Evolutionary conservation across 1,140 invertebrate species (phyloP), one percentile per base, ranked within the genome.

Genomic region (Zaprionus tsacasi): DNA sequence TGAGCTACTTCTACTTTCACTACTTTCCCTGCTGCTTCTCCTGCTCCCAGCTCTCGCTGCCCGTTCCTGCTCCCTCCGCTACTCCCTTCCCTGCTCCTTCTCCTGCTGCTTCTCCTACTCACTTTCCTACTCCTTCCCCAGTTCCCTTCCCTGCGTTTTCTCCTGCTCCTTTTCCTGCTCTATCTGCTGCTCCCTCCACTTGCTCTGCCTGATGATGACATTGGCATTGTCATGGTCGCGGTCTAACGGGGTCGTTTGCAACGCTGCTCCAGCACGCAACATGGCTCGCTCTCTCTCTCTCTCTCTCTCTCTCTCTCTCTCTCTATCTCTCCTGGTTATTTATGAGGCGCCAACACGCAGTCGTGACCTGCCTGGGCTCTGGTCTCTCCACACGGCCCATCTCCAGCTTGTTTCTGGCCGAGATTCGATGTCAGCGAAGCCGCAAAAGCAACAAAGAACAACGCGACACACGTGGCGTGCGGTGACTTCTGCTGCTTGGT

Each of bases 261-360:
- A 45, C 40, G 2, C 21, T 4, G 2, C 21, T 4, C 38, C 79
- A 38, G 21, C 81, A 85, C 81, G 81, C 81, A 85, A 85, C 65
- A 30, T 30, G 27, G 27, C 27, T 30, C 27, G 27, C 27, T 21
- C 21, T 21, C 21, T 1, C 21, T 21, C 21, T 21, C 21, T 1
- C 21, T 21, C 21, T 21, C 21, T 21, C 21, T 1, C 21, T 21
- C 21, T 21, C 21, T 1, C n/a, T n/a, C n/a, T 21, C 21, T 21
- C 21, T 1, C 21, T 21, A 1, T 21, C 21, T 1, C 21, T 30
- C 27, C 27, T 3, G 27, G 68, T 13, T 77, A 86, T 86, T 86
- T 86, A 86, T 82, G 83, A 79, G 65, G 72, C 69, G 54, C 38
- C 63, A 81, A 69, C 82, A 86, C 82, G 82, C 79, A 61, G 38